Percentiles rank a stretch among this genome's conserved stretches.
These are phyloP conservation scores for Phengaris alcon DNA, from an alignment of 2,888 invertebrate genomes.

Conservation along the genomic window DNA sequence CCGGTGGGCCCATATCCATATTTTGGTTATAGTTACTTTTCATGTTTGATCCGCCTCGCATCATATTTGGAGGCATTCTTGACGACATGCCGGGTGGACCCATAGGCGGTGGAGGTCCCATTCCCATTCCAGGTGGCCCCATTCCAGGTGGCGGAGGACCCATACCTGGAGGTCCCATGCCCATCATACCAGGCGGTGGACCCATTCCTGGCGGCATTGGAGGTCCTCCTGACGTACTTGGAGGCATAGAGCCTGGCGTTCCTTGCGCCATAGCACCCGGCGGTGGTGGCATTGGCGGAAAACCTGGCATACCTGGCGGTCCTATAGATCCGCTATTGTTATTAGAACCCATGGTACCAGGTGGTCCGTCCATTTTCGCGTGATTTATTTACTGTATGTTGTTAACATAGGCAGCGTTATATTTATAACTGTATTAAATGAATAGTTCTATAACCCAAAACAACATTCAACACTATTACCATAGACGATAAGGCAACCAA, in stretches of 20 bases:
- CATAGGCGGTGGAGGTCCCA: conserved; percentile 50
- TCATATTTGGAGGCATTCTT: conserved; percentile 64
- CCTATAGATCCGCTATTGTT: conserved; percentile 56
- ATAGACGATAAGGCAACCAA: too few relatives aligned
- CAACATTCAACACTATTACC: background rate
- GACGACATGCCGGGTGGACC: conserved; percentile 62
- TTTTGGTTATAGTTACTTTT: conserved; percentile 56
- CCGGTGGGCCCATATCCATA: conserved; percentile 69
- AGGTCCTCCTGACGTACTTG: conserved; percentile 43
- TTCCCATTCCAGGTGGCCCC: conserved; percentile 54
- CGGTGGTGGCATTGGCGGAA: conserved; percentile 48
- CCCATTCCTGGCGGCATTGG: conserved; percentile 45
- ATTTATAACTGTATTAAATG: background rate
- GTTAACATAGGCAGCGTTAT: background rate
- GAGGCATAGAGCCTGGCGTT: conserved; percentile 56
- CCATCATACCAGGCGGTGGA: conserved; percentile 47
- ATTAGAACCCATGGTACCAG: conserved; percentile 56
- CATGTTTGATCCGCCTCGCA: conserved; percentile 57
- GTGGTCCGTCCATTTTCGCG: conserved; percentile 64
- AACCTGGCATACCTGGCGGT: conserved; percentile 47
- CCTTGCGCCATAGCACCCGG: conserved; percentile 45
- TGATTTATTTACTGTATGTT: conserved; percentile 16
- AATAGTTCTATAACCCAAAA: background rate
- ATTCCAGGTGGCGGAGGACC: conserved; percentile 43
- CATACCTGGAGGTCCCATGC: conserved; percentile 49